phyloP scores from a whole-genome alignment of 2,888 invertebrate species.

The Xestia ashworthii region DNA sequence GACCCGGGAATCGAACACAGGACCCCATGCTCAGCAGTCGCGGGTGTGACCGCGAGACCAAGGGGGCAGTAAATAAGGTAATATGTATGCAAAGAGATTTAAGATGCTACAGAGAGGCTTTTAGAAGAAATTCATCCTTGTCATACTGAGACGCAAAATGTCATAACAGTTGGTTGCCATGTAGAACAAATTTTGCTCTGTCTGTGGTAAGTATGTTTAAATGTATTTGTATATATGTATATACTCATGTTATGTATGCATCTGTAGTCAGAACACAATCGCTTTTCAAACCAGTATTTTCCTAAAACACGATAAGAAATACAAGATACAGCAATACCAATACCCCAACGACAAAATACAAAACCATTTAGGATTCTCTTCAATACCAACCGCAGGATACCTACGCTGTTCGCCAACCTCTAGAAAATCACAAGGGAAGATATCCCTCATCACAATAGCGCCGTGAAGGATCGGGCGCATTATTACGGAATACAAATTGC shows the following conservation, averaged over 20 bases:
- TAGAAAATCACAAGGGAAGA: conserved; percentile 55
- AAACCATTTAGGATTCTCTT: not conserved
- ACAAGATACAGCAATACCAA: not conserved
- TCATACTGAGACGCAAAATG: not conserved
- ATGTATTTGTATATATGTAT: not conserved
- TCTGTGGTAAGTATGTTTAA: not conserved
- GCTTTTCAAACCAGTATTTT: not conserved
- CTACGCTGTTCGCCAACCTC: conserved; percentile 6
- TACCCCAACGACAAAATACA: conserved; percentile 27
- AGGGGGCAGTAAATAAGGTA: not conserved
- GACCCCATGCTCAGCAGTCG: too few species aligned
- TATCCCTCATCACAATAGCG: conserved; percentile 53
- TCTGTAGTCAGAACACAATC: not conserved
- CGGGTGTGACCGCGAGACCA: too few species aligned
- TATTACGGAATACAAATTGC: conserved; percentile 73
- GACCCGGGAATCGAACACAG: too few species aligned
- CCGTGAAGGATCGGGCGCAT: conserved; percentile 59
- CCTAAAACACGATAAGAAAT: not conserved
- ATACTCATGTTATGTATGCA: not conserved
- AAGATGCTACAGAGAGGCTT: not conserved
- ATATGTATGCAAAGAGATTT: not conserved
- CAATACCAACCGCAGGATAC: conserved; percentile 4
- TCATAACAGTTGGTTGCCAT: not conserved
- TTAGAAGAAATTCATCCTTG: not conserved
- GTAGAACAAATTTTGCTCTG: not conserved